Evolutionary conservation across 2,113 vertebrate species (phyloP), one percentile per base, ranked within the genome.

Genomic region (Petrocephalus zakoni): DNA sequence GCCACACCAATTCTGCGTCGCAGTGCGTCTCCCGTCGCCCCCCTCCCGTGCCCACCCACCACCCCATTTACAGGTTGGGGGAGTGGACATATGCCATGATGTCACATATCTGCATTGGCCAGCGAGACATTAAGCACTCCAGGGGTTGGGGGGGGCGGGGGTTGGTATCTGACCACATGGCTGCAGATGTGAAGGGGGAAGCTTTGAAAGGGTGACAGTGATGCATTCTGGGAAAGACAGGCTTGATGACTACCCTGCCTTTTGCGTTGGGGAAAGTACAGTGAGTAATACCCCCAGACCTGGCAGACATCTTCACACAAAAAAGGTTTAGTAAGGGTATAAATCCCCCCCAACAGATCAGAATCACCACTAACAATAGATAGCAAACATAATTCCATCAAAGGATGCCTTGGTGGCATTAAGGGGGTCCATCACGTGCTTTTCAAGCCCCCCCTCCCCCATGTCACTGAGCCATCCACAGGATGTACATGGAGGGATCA

Each of bases 181-280:
- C 5, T n/a, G 15, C 1, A 87, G 2, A 53, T 53, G 47, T 22
- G 25, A 86, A 56, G 85, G 52, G 17, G 15, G 15, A 58, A 17
- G 29, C 37, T 58, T 58, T 82, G 78, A 61, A 47, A 87, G 64
- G 87, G 83, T 88, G 82, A 88, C 88, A 75, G 52, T 86, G 68
- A 55, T 89, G 86, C 86, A 88, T 86, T 58, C 86, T 81, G 88
- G 78, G 81, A 85, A 25, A 68, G 58, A 72, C 55, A 22, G 64
- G 84, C 47, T 47, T n/a, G 52, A 72, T 19, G 6, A 85, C n/a
- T 2, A 5, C 5, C 42, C 84, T 0, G 13, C 8, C 5, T 53
- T 51, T 53, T 34, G 84, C 37, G 29, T 22, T 25, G 51, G 83
- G 51, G 47, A n/a, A 53, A 4, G n/a, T 49, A 53, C 49, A 85